phyloP scores from a whole-genome alignment of 1,140 invertebrate species.

The Physella acuta region DNA sequence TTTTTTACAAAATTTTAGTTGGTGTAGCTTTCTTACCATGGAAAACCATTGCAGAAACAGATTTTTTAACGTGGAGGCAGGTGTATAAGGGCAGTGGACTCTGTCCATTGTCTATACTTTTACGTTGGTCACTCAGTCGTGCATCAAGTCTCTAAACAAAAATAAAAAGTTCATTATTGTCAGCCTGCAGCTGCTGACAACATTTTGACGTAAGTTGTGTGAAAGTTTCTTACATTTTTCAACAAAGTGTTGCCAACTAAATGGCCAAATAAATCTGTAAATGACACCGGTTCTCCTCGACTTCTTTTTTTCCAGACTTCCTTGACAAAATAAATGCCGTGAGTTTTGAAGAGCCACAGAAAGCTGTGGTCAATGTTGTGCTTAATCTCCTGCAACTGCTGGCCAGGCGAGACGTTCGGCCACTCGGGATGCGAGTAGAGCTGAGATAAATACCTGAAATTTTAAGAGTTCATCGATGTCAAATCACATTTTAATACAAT shows the following conservation, averaged over 20 bases:
- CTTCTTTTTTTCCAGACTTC: constrained; percentile 57
- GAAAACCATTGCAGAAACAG: constrained; percentile 61
- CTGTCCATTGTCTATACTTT: constrained; percentile 51
- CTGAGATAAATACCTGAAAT: constrained; percentile 58
- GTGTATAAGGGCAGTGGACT: constrained; percentile 62
- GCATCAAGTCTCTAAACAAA: constrained; percentile 50
- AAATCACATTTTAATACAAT: no score
- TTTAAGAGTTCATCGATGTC: no score
- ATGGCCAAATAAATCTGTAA: constrained; percentile 63
- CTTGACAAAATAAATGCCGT: constrained; percentile 52
- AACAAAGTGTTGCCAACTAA: constrained; percentile 62
- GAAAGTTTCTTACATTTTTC: constrained; percentile 58
- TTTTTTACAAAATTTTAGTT: no score
- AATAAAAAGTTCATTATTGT: no score
- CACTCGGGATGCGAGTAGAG: constrained; percentile 59
- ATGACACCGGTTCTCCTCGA: constrained; percentile 61
- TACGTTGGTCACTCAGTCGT: constrained; percentile 55
- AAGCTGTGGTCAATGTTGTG: constrained; percentile 55
- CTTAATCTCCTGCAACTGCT: constrained; percentile 56
- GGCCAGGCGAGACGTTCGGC: constrained; percentile 43
- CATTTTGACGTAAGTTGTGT: no score
- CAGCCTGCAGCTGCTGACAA: no score
- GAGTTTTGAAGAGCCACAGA: constrained; percentile 51
- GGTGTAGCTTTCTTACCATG: constrained; percentile 57
- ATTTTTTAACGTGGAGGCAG: constrained; percentile 62